phyloP scores from a whole-genome alignment of 2,888 invertebrate genomes.

The Nymphalis polychloros region DNA sequence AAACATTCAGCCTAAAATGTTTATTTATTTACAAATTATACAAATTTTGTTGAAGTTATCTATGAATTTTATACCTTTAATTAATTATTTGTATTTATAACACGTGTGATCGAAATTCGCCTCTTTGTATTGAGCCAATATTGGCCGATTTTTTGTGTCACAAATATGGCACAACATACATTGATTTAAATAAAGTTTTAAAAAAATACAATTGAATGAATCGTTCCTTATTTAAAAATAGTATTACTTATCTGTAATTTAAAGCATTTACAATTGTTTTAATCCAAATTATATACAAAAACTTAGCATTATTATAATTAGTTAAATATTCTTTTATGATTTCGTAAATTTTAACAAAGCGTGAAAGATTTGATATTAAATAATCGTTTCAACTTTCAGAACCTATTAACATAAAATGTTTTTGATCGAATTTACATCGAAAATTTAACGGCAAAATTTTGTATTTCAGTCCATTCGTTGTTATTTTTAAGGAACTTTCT shows the following conservation, averaged over 20 bases:
- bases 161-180: too few relatives aligned
- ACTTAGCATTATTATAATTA: background rate
- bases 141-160: too few relatives aligned
- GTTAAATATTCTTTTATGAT: background rate
- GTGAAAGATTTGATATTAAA: too few relatives aligned
- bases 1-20: background rate
- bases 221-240: background rate
- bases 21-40: background rate
- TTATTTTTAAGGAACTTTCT: conserved; percentile 1
- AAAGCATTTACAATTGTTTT: conserved; percentile 1
- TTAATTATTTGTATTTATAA: background rate
- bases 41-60: background rate
- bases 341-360: background rate
- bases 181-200: background rate
- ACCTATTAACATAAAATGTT: too few relatives aligned
- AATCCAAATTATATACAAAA: conserved; percentile 2
- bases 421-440: background rate
- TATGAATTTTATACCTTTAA: background rate
- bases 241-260: background rate
- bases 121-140: too few relatives aligned
- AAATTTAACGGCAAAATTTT: background rate
- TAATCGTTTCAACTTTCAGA: too few relatives aligned
- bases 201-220: background rate
- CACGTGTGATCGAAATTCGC: too few relatives aligned
- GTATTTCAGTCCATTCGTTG: background rate